A percentile compares a stretch with the other conserved stretches of the same genome.
Evolutionary conservation across 2,888 invertebrate species (phyloP).

Genomic region (Erynnis tages): DNA sequence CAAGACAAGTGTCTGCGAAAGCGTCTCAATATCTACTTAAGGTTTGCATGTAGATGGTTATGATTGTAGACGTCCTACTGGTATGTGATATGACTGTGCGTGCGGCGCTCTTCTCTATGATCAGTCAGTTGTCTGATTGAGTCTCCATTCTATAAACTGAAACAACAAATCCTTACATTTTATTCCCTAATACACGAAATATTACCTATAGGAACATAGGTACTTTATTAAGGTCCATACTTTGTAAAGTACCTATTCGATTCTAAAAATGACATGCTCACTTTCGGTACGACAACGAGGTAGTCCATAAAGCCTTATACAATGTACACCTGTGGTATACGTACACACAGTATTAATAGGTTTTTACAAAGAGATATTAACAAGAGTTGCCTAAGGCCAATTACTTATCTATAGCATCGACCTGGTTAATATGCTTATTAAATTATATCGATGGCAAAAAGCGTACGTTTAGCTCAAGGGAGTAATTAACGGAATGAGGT

Average conservation of each 20-base stretch:
- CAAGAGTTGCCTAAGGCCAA: slow-evolving; percentile 61
- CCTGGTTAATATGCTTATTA: slow-evolving; percentile 78
- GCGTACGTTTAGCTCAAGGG: slow-evolving; percentile 77
- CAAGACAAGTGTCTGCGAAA: slow-evolving; percentile 16
- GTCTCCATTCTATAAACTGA: too few relatives aligned
- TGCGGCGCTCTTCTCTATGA: too few relatives aligned
- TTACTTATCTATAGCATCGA: slow-evolving; percentile 73
- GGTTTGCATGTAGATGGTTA: background rate
- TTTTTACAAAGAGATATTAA: slow-evolving; percentile 46
- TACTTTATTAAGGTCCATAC: too few relatives aligned
- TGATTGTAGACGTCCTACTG: too few relatives aligned
- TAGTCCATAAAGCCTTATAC: background rate
- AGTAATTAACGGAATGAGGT: slow-evolving; percentile 79
- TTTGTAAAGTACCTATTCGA: too few relatives aligned
- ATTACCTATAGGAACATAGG: too few relatives aligned
- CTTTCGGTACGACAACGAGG: too few relatives aligned
- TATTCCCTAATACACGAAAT: too few relatives aligned
- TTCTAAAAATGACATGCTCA: too few relatives aligned
- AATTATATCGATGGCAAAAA: slow-evolving; percentile 79
- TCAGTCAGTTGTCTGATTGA: too few relatives aligned
- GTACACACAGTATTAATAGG: background rate
- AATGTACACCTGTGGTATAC: slow-evolving; percentile 6
- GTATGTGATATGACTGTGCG: too few relatives aligned
- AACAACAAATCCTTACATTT: too few relatives aligned
- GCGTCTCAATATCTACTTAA: slow-evolving; percentile 6